These are phyloP conservation scores for Ferrisia virgata DNA, from an alignment of 2,888 invertebrate genomes.

Conservation along the genomic window DNA sequence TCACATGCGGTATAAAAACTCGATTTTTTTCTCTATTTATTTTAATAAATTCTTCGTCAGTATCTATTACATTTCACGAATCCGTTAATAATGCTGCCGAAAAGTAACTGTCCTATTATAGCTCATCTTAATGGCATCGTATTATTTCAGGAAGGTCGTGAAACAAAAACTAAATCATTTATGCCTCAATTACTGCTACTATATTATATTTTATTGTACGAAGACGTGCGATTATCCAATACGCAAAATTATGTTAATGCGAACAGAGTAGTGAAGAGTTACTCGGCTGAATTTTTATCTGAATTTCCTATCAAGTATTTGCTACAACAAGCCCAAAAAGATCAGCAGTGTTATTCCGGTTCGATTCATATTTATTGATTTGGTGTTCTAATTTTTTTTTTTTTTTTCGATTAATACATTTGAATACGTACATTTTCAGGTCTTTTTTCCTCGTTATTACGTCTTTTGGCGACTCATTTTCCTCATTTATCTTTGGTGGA, in stretches of 20 bases:
- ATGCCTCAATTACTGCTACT: slow-evolving; percentile 85
- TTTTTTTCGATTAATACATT: neutral
- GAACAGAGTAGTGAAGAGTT: slow-evolving; percentile 68
- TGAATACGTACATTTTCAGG: slow-evolving; percentile 54
- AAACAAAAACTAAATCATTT: slow-evolving; percentile 60
- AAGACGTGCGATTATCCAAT: slow-evolving; percentile 73
- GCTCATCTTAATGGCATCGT: neutral
- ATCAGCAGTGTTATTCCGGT: slow-evolving; percentile 80
- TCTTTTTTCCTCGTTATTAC: slow-evolving; percentile 82
- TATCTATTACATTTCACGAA: too few relatives aligned
- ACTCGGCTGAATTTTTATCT: slow-evolving; percentile 81
- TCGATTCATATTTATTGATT: neutral
- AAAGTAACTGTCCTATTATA: too few relatives aligned
- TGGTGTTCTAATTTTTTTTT: too few relatives aligned
- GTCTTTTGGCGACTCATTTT: slow-evolving; percentile 86
- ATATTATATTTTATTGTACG: slow-evolving; percentile 88
- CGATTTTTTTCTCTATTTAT: neutral
- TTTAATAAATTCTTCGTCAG: neutral
- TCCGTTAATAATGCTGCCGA: too few relatives aligned
- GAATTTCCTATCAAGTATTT: slow-evolving; percentile 91
- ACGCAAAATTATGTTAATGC: slow-evolving; percentile 52
- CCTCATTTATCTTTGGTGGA: slow-evolving; percentile 92
- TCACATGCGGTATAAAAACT: slow-evolving; percentile 51
- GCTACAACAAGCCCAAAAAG: slow-evolving; percentile 85
- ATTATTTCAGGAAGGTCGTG: slow-evolving; percentile 56